Base-by-base conservation (phyloP, 1,140 invertebrate genomes). In the Euwallacea similis region DNA sequence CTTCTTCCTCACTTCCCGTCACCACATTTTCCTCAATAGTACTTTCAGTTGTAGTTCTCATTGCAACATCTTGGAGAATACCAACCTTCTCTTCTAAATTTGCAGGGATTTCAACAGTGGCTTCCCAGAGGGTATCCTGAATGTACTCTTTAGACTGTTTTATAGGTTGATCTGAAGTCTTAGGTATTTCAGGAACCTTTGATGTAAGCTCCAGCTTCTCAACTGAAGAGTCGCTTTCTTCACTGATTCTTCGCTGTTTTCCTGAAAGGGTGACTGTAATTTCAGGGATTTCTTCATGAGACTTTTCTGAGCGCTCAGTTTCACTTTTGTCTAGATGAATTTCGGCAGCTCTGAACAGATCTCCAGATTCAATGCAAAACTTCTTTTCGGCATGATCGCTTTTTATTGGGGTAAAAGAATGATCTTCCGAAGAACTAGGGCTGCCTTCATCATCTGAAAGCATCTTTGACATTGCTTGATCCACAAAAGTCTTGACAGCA, bases 91-190 rank as follows among this genome's bases (percentile, higher is more conserved):
- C 76, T 47, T 78, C 75, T 60, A 78, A 15, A 69, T 74, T 73
- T 11, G 75, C 66, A 68, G 83, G 80, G 76, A 86, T 84, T 79
- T 87, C 84, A 11, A 88, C 78, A 33, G 88, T 85, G 42, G 88
- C 85, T 83, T 89, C 88, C 86, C 88, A 88, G 59, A 89, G 81
- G 68, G 86, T 86, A 73, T 88, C 85, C 75, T 86, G 82, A 69
- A 87, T 81, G 73, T 86, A 83, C 78, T 87, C 83, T 78, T 86
- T 83, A 21, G 86, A 83, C 77, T 86, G 81, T 76, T 86, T 83
- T 44, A 87, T 81, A 0, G 85, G 83, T 43, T 41, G 61, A 11
- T 71, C 72, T 4, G 44, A 66, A 76, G 79, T 82, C 71, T 85
- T 82, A 78, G 83, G 83, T 73, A 82, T 80, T 13, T 81, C 79